Evolutionary conservation across 2,797 vertebrate species (phyloP).

Genomic region (Dendrocincla tyrannina): DNA sequence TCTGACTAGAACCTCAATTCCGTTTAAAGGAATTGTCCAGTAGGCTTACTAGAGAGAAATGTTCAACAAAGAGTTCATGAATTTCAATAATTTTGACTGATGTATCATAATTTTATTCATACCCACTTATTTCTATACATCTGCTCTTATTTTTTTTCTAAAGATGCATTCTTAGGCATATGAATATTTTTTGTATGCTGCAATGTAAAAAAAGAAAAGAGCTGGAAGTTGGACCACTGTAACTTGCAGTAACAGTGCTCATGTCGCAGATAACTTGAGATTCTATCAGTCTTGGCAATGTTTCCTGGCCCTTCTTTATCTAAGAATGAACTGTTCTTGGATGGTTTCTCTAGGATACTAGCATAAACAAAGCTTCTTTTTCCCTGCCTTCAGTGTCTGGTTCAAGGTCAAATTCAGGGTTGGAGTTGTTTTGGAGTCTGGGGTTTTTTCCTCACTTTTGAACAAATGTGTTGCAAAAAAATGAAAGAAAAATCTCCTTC

Average conservation of each 20-base stretch:
- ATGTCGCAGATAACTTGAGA: background rate
- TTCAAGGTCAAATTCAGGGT: background rate
- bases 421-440: background rate
- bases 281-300: slow-evolving; percentile 2
- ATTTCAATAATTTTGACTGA: background rate
- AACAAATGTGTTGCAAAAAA: background rate
- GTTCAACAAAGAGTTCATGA: background rate
- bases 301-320: background rate
- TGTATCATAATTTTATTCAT: background rate
- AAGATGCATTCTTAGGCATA: background rate
- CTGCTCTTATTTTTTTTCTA: background rate
- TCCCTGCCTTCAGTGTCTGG: background rate
- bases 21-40: background rate
- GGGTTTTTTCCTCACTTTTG: background rate
- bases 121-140: background rate
- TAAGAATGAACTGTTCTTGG: slow-evolving; percentile 20
- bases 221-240: background rate
- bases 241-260: background rate
- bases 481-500: background rate
- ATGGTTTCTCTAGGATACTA: background rate
- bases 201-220: background rate
- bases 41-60: background rate
- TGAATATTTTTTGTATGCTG: background rate
- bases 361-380: background rate
- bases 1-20: background rate